Conservation (phyloP, 2,888 invertebrate genomes). For the Melanostoma mellinum region DNA sequence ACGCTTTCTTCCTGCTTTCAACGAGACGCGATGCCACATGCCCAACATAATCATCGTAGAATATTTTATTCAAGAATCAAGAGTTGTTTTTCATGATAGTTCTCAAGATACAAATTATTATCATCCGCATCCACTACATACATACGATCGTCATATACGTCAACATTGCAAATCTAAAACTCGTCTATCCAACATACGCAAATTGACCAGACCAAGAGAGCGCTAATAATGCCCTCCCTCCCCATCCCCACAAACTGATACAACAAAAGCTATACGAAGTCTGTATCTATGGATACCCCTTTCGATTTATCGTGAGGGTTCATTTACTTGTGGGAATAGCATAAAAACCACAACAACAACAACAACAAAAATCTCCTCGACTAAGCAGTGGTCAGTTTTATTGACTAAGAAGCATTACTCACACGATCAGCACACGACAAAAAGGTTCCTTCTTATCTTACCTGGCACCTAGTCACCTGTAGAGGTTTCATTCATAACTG, state of each 20-base stretch:
- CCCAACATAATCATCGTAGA: constrained; percentile 1
- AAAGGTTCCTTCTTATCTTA: constrained; percentile 74
- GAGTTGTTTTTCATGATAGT: neutral
- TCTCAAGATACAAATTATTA: constrained; percentile 24
- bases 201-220: neutral
- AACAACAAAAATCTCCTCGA: constrained; percentile 29
- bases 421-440: constrained; percentile 29
- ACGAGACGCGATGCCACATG: constrained; percentile 1
- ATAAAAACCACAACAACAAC: constrained; percentile 11
- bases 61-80: constrained; percentile 23
- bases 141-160: constrained; percentile 17
- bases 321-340: constrained; percentile 36
- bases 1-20: constrained; percentile 53
- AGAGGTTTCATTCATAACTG: constrained; percentile 81
- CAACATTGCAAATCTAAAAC: constrained; percentile 18
- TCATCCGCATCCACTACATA: neutral
- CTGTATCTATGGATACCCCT: constrained; percentile 34
- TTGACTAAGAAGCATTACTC: constrained; percentile 53
- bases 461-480: constrained; percentile 76
- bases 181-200: constrained; percentile 12
- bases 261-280: constrained; percentile 10
- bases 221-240: neutral
- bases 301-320: constrained; percentile 26
- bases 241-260: constrained; percentile 1
- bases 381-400: constrained; percentile 19